phyloP scores from a whole-genome alignment of 2,113 vertebrate genomes.

The Elaphurus davidianus region DNA sequence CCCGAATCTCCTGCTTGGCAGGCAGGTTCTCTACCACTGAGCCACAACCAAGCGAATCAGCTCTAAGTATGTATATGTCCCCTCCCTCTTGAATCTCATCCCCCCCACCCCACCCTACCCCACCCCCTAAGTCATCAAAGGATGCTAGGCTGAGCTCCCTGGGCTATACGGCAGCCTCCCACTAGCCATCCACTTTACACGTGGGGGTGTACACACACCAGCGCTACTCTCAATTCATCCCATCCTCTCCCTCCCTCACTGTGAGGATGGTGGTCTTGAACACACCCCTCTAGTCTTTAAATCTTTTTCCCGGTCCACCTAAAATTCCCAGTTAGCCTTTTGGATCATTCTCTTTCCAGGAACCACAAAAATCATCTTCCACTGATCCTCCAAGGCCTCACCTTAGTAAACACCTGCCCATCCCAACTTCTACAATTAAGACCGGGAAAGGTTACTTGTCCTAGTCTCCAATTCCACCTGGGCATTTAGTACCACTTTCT shows the following conservation, averaged over 20 bases:
- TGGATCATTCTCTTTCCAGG: not conserved
- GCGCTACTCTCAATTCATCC: not conserved
- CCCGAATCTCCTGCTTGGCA: not conserved
- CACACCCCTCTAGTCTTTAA: not conserved
- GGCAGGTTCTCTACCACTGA: not conserved
- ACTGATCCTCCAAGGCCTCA: not conserved
- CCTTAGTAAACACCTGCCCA: not conserved
- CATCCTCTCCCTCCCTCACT: not conserved
- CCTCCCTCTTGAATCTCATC: not conserved
- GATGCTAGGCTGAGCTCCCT: not conserved
- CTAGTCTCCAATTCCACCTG: not conserved
- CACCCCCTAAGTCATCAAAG: not conserved
- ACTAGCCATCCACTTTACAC: not conserved
- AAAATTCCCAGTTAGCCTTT: not conserved
- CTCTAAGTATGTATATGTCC: not conserved
- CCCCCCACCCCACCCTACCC: not conserved
- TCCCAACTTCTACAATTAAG: not conserved
- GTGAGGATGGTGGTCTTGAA: not conserved
- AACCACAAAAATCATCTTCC: not conserved
- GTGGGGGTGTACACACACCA: not conserved
- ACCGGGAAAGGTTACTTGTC: not conserved
- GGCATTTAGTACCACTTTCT: not conserved
- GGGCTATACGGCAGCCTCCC: not conserved
- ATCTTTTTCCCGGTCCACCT: not conserved
- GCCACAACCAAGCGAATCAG: not conserved